Base-by-base conservation (phyloP, 2,113 vertebrate genomes). In the Leucoraja erinaceus region DNA sequence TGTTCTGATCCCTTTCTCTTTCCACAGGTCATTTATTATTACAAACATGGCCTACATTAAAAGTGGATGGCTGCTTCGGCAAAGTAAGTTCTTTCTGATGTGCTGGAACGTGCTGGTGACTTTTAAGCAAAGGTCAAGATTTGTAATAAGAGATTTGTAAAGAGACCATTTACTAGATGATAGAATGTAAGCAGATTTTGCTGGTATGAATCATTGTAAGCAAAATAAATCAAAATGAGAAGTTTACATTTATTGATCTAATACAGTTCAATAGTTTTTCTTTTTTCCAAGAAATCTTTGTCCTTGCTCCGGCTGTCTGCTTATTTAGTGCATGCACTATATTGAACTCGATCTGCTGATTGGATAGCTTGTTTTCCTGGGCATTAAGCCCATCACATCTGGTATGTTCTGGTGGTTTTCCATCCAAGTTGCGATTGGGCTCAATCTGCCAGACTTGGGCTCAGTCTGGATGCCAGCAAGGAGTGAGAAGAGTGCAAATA, bases 11-110 rank as follows among this genome's bases (percentile, higher is more conserved):
- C 90, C 5, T 94, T 94, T 7, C 81, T 77, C 93, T 7, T 20
- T 93, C 56, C 93, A 14, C 4, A 93, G 76, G 38, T 38, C 14
- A 91, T 12, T 38, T 91, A 22, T 70, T 95, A 93, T 93, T 94
- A 93, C 94, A 93, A 86, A 93, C 68, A 97, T 97, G 97, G 96
- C 96, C 0, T 96, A 97, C 93, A 95, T 97, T 94, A 97, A 97
- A 94, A 97, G 97, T 0, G 97, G 97, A 10, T 97, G 97, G 97
- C 93, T 97, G 93, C 95, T 96, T 84, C 95, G 96, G 86, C 97
- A 97, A 94, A 97, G 97, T 97, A 94, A 97, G 97, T 54, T 31
- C 20, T 70, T 90, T 38, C 16, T 66, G n/a, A 38, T 3, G n/a
- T 84, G 54, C 14, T 88, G 54, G 22, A 47, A 83, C 2, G 38